These are phyloP conservation scores for Dendrocopos noguchii DNA, from an alignment of 2,113 vertebrate genomes.

Conservation along the genomic window DNA sequence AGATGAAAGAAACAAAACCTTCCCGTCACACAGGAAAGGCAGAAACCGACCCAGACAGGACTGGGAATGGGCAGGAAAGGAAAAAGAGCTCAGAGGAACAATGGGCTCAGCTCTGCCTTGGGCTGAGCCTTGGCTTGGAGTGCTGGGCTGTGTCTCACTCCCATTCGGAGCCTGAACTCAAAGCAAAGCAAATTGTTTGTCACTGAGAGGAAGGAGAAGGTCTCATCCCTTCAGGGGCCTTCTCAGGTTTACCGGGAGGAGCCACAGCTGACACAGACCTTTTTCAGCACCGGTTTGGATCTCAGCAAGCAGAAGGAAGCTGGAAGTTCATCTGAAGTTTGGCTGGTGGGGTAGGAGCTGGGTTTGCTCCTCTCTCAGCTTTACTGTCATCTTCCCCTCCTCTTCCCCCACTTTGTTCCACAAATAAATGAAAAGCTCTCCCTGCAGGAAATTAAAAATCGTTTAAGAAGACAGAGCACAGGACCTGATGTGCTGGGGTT, in stretches of 20 bases:
- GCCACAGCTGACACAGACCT: neutral
- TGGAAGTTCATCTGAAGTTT: neutral
- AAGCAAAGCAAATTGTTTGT: neutral
- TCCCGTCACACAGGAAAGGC: neutral
- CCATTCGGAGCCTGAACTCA: neutral
- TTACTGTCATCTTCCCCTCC: neutral
- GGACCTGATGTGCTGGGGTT: neutral
- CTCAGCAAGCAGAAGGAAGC: neutral
- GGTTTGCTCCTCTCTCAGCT: neutral
- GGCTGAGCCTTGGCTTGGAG: accelerated
- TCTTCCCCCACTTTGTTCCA: neutral
- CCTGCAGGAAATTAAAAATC: slow-evolving; percentile 56
- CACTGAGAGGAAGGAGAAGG: neutral
- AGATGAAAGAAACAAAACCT: neutral
- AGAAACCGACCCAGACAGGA: neutral
- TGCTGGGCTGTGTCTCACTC: neutral
- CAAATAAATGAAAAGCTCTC: slow-evolving; percentile 52
- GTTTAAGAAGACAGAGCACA: neutral
- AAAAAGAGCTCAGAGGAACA: neutral
- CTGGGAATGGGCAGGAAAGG: neutral
- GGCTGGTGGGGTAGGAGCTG: neutral
- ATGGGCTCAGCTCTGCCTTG: neutral
- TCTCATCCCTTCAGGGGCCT: accelerated
- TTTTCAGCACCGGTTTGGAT: accelerated
- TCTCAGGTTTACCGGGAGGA: accelerated